A percentile compares a stretch with the other conserved stretches of the same genome.
Conservation (phyloP, 2,888 invertebrate genomes). For the Hybos culiciformis region DNA sequence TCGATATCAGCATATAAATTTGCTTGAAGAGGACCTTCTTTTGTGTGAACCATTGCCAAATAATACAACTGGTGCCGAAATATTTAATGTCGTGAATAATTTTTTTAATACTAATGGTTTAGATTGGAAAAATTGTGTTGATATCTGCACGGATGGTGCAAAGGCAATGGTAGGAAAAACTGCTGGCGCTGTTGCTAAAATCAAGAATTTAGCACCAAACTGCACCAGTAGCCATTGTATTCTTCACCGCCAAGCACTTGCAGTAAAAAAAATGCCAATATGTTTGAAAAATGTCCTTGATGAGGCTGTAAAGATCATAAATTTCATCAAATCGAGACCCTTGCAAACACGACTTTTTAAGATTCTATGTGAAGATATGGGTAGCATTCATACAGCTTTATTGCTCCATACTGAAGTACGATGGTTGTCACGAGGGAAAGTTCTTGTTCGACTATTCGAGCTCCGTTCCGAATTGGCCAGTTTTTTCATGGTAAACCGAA, state of each 20-base stretch:
- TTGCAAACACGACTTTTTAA: not conserved
- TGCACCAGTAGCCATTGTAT: constrained; percentile 10
- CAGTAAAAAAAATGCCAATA: constrained; percentile 6
- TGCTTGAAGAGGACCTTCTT: constrained; percentile 9
- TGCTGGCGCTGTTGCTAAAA: constrained; percentile 6
- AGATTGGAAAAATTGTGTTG: constrained; percentile 7
- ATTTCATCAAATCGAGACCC: constrained; percentile 6
- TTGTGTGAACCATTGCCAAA: constrained; percentile 8
- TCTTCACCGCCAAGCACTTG: constrained; percentile 8
- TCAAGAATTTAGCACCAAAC: constrained; percentile 9
- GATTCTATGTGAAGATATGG: constrained; percentile 3
- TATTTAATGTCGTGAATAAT: constrained; percentile 9
- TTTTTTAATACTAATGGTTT: constrained; percentile 8
- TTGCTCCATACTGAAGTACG: constrained; percentile 3
- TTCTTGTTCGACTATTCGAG: not conserved
- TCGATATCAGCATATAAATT: not conserved
- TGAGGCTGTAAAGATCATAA: constrained; percentile 7
- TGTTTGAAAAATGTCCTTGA: constrained; percentile 6
- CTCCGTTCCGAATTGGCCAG: not conserved
- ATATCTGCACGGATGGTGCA: constrained; percentile 9
- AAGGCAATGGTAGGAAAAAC: constrained; percentile 8
- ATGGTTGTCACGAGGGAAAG: constrained; percentile 2
- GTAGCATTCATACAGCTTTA: not conserved
- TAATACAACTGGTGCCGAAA: constrained; percentile 7
- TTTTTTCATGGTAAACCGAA: not conserved